Evolutionary conservation across 1,140 invertebrate genomes (phyloP).

Genomic region (Diabrotica undecimpunctata): DNA sequence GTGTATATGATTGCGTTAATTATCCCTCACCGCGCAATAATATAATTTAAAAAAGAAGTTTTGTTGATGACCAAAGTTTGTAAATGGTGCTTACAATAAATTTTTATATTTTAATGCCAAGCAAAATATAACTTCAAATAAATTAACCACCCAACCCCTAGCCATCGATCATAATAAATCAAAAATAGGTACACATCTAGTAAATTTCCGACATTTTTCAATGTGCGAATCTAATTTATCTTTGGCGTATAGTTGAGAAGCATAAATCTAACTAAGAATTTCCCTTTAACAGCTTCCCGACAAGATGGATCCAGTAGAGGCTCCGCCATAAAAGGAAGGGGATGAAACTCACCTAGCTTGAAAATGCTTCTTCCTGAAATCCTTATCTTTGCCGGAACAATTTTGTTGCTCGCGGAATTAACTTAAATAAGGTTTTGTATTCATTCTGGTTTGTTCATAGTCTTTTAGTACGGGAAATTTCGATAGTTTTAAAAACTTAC

Average conservation of each 20-base stretch:
- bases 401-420: neutral
- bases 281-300: constrained; percentile 1
- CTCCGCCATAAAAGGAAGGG: neutral
- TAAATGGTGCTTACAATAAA: too few species aligned
- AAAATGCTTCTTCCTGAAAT: constrained; percentile 1
- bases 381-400: neutral
- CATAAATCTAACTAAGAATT: neutral
- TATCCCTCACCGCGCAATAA: too few species aligned
- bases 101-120: too few species aligned
- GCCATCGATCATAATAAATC: too few species aligned
- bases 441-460: neutral
- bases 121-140: too few species aligned
- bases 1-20: too few species aligned
- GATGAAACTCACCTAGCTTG: neutral
- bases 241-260: neutral
- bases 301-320: neutral
- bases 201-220: neutral
- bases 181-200: too few species aligned
- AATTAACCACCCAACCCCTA: too few species aligned
- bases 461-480: neutral
- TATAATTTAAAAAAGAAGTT: too few species aligned
- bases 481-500: too few species aligned
- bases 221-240: neutral
- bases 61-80: too few species aligned
- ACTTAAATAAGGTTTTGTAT: neutral